Base-by-base conservation (phyloP, 2,888 invertebrate species). In the Cactoblastis cactorum region DNA sequence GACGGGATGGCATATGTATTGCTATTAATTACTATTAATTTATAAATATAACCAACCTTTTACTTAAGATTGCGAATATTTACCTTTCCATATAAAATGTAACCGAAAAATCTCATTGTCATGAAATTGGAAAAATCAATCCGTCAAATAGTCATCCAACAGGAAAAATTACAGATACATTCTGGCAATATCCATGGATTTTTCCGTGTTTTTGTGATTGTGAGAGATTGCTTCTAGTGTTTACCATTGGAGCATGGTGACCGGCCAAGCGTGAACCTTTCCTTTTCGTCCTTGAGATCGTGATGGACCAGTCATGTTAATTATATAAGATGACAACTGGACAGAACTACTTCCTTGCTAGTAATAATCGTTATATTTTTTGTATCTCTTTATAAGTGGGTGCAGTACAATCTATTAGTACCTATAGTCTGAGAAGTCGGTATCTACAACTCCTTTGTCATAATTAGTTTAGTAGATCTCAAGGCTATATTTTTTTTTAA, bases 211-310 rank as follows among this genome's bases (percentile, higher is more conserved):
- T 46, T 46, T 46, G 35, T 19, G 18, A 12, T 17, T 14, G 35
- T 39, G 9, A n/a, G 28, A 28, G 22, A 39, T 11, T 1, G 8
- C 41, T 8, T 14, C 28, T 43, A 28, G 15, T 43, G 41, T 43
- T 14, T 9, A 24, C 14, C 41, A 43, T 6, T 43, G 24, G 41
- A 43, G 41, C 43, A 28, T 15, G 28, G 14, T 17, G 17, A 8
- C 8, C 28, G 17, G 17, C 28, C 43, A 43, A 43, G 43, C 43
- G 43, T 43, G 17, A 43, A 14, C 43, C 43, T 43, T 45, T 17
- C 45, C 45, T 37, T 38, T 48, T 24, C 17, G 35, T 48, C 35
- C 33, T 41, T 49, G 24, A 43, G 19, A 22, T 45, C n/a, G 19
- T 41, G 38, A 46, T 46, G 34, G 34, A n/a, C 32, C 37, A 37